Evolutionary conservation across 1,140 invertebrate genomes (phyloP), one percentile per base, ranked within the genome.

Genomic region (Lasioglossum baleicum): DNA sequence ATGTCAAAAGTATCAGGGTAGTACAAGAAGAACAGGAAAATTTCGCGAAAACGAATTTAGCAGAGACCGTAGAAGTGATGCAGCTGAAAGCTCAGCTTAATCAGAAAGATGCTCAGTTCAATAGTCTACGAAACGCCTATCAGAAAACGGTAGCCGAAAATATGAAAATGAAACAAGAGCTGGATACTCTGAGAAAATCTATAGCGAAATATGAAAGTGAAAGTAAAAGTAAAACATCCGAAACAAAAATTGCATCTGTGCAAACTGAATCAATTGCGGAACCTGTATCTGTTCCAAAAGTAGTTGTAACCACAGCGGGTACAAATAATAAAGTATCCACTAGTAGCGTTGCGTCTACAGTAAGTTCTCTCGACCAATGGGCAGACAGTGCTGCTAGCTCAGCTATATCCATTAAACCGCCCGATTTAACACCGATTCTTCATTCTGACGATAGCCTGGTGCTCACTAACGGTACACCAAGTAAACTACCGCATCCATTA

Each of bases 321-420:
- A 42, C 10, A 63, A 77, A 69, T 22, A 83, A 87, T 65, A 87
- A 87, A 66, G 8, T 82, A 64, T 87, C 70, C 7, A 56, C 72
- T 82, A 82, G 70, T 44, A 83, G 86, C 60, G 81, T 87, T 8
- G 74, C 72, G n/a, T 91, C 91, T 2, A 80, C 86, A 1, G 15
- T 79, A 1, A 92, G 89, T 40, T 89, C 91, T n/a, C 89, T 87
- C 20, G 83, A 86, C 8, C 89, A 91, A 0, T 93, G 92, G 92
- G 88, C 91, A 5, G 91, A 92, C 15, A 90, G 88, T 65, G 85
- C 81, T 13, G 73, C 72, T 44, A 91, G 89, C 72, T 77, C 83
- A 17, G 83, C 78, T 7, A 73, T 88, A 71, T 91, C 88, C 0
- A 83, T 89, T 63, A 88, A 88, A 76, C 87, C 90, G 26, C 91